Evolutionary conservation across 2,797 vertebrate species (phyloP), one percentile per base, ranked within the genome.

Genomic region (Steatocranus sp.): DNA sequence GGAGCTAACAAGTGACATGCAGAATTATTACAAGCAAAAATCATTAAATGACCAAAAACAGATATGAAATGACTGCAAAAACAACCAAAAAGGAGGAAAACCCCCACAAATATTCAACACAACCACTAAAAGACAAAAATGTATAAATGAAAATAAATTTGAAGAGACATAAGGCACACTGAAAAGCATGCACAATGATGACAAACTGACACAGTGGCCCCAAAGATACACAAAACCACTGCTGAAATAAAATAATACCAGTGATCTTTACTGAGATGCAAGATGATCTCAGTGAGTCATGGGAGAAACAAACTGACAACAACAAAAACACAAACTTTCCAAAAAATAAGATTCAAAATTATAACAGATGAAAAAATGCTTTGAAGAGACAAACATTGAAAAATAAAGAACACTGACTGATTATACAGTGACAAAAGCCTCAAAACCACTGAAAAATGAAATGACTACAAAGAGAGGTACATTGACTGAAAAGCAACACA

Each of bases 101-200:
- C 1, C 2, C n/a, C 15, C 8, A 41, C 20, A 43, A 68, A 41
- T 68, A 41, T 43, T 68, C 38, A 3, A 3, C 14, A 25, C 14
- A 68, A 17, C 63, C 38, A 25, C 20, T 23, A 66, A 43, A 68
- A 43, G 14, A 41, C 20, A 66, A 66, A 38, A 38, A 38, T 38
- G 5, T 38, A 23, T 2, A 20, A 66, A 43, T 0, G 38, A 43
- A 43, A 46, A 70, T 70, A 0, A 25, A 23, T 11, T 41, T 4
- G n/a, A 66, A 23, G n/a, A 66, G 11, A 38, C 18, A 8, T 23
- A 38, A 23, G 11, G 61, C 34, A 38, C 3, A 20, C 34, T 2
- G n/a, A 63, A 66, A 66, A 38, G 1, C 18, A 38, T 0, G 20
- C 3, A 2, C 0, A 25, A 25, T 68, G 38, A 7, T 0, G 4